These are phyloP conservation scores for Goniozus legneri DNA, from an alignment of 1,140 invertebrate genomes.

Conservation along the genomic window DNA sequence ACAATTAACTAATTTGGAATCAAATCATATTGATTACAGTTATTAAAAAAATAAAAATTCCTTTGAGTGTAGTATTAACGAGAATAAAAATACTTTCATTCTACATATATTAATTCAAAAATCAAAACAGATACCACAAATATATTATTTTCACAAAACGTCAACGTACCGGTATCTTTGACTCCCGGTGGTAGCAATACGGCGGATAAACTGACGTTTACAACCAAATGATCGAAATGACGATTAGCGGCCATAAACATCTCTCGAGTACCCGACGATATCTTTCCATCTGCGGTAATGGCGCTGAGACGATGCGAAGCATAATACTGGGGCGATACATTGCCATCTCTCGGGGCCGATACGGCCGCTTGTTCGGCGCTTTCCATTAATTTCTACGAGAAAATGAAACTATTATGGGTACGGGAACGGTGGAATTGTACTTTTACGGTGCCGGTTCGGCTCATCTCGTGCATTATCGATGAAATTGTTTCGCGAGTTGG, in stretches of 20 bases:
- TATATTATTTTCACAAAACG: not conserved
- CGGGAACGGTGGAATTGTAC: no score
- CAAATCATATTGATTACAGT: no score
- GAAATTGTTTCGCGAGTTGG: not conserved
- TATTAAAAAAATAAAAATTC: no score
- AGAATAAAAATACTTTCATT: no score
- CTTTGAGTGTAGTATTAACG: no score
- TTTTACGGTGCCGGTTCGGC: no score
- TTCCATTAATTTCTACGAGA: constrained; percentile 77
- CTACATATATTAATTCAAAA: no score
- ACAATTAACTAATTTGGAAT: no score
- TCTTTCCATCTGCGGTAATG: constrained; percentile 67
- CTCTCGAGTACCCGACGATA: constrained; percentile 63
- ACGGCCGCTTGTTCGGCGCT: constrained; percentile 80
- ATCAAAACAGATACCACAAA: no score
- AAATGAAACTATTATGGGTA: no score
- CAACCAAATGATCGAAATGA: constrained; percentile 77
- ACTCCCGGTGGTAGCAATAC: constrained; percentile 86
- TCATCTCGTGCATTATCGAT: no score
- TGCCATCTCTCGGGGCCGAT: constrained; percentile 59
- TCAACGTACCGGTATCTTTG: constrained; percentile 67
- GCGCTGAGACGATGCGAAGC: constrained; percentile 71
- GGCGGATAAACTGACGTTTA: constrained; percentile 82
- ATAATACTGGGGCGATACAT: constrained; percentile 59
- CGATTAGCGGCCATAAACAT: constrained; percentile 66